Percentiles rank a stretch among this genome's conserved stretches.
Conservation (phyloP, 37 sponge, comb jelly and placozoan species). For the Tethya wilhelma region DNA sequence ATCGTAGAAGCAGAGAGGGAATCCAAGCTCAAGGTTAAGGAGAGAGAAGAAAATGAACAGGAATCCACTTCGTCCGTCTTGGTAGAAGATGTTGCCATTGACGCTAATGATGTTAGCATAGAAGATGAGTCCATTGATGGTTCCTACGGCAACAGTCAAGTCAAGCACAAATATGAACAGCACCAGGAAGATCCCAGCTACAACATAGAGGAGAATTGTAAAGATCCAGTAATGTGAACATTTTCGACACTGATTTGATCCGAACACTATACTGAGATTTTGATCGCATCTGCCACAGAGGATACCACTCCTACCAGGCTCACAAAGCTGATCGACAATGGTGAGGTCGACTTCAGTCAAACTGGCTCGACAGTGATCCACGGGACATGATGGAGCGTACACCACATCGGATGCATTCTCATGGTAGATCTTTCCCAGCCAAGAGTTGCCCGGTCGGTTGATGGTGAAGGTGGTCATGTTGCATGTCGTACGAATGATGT, state of each 20-base stretch:
- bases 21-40: constrained; percentile 62
- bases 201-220: constrained; percentile 20
- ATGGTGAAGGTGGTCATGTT: constrained; percentile 25
- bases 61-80: neutral
- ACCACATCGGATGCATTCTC: constrained; percentile 1
- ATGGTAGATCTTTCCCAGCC: constrained; percentile 17
- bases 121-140: constrained; percentile 53
- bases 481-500: neutral
- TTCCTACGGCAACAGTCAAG: constrained; percentile 49
- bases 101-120: constrained; percentile 57
- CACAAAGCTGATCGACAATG: constrained; percentile 21
- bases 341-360: constrained; percentile 3
- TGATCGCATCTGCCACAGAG: constrained; percentile 59
- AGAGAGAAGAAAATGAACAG: constrained; percentile 43
- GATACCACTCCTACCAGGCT: constrained; percentile 38
- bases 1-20: constrained; percentile 69
- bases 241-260: constrained; percentile 29
- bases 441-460: neutral
- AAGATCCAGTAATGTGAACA: constrained; percentile 56
- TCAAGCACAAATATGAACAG: constrained; percentile 47
- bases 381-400: constrained; percentile 34
- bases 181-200: constrained; percentile 40
- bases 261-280: constrained; percentile 53
- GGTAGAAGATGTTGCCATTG: constrained; percentile 31
- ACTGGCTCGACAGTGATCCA: constrained; percentile 14